Percentiles rank a stretch among this genome's conserved stretches.
Conservation (phyloP, 2,113 vertebrate species). For the Aviceda subcristata region DNA sequence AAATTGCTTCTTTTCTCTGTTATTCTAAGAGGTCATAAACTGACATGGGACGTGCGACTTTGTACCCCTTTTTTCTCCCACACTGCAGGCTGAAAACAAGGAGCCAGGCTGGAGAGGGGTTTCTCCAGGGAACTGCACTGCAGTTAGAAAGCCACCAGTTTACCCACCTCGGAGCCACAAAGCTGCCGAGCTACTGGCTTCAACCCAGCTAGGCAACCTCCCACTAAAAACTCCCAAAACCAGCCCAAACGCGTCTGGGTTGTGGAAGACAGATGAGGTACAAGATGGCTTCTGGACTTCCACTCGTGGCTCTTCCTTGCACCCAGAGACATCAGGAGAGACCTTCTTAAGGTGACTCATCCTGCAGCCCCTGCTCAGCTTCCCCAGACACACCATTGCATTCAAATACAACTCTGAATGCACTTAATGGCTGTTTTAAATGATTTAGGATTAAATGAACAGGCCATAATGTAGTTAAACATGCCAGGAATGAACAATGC, state of each 20-base stretch:
- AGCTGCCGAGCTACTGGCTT: background rate
- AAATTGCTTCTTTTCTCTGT: background rate
- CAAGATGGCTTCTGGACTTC: background rate
- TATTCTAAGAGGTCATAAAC: background rate
- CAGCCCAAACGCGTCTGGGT: background rate
- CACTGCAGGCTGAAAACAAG: accelerated
- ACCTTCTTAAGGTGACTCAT: background rate
- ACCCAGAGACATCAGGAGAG: background rate
- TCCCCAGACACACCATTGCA: background rate
- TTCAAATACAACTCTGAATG: background rate
- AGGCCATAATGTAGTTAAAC: background rate
- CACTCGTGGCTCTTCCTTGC: background rate
- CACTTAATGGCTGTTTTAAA: background rate
- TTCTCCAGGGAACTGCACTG: background rate
- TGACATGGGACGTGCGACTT: background rate
- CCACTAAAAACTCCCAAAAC: background rate
- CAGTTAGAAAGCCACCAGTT: background rate
- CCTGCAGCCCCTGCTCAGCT: background rate
- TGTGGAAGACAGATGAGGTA: background rate
- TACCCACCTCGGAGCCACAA: background rate
- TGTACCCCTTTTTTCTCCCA: background rate
- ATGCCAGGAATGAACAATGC: background rate
- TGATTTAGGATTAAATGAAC: background rate
- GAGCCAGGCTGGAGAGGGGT: background rate
- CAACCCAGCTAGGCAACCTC: background rate